Percentiles rank a stretch among this genome's conserved stretches.
Conservation (phyloP, 2,797 vertebrate species). For the Forpus xanthops region DNA sequence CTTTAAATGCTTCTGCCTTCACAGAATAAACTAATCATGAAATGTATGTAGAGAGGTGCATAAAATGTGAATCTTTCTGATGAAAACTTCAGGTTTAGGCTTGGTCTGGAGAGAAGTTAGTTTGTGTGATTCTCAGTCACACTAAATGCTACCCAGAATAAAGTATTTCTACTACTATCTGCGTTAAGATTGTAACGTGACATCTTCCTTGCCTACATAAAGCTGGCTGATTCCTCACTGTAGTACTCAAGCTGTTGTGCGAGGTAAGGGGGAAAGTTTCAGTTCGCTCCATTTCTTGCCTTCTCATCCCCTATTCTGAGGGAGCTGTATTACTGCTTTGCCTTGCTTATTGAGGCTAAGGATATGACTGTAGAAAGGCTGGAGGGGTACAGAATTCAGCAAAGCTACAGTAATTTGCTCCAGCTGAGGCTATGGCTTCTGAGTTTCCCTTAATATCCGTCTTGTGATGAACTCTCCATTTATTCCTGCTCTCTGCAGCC, state of each 20-base stretch:
- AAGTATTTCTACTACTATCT: not conserved
- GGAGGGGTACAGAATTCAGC: not conserved
- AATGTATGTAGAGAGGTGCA: not conserved
- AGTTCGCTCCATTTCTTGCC: not conserved
- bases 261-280: fast-evolving
- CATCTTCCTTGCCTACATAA: not conserved
- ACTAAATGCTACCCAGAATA: not conserved
- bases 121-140: not conserved
- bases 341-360: not conserved
- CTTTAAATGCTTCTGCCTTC: not conserved
- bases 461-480: not conserved
- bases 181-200: not conserved
- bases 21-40: not conserved
- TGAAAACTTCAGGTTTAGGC: not conserved
- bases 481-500: not conserved
- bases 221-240: not conserved
- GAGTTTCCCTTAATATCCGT: not conserved
- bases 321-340: not conserved
- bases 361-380: not conserved
- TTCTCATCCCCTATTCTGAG: not conserved
- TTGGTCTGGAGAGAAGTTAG: not conserved
- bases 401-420: not conserved
- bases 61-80: not conserved
- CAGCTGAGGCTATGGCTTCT: not conserved
- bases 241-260: not conserved